These are phyloP conservation scores for Cebus imitator DNA, from an alignment of 2,113 vertebrate genomes.

Conservation along the genomic window DNA sequence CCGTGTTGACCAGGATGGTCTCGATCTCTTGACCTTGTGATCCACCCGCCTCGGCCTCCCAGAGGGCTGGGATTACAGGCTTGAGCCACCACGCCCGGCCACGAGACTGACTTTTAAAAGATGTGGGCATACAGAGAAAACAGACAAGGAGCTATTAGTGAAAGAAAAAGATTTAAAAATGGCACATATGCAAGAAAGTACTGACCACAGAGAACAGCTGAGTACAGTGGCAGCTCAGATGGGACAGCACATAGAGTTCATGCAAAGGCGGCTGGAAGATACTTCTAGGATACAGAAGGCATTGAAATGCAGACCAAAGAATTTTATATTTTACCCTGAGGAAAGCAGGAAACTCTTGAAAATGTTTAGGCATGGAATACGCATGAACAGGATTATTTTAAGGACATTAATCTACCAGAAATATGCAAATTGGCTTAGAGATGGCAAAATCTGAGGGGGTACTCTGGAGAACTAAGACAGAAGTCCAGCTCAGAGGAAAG, in stretches of 20 bases:
- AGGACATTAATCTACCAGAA: background rate
- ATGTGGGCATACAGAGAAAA: background rate
- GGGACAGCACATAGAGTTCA: background rate
- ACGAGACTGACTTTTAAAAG: background rate
- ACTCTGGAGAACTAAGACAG: background rate
- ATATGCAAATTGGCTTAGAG: background rate
- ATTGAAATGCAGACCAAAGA: background rate
- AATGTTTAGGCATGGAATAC: background rate
- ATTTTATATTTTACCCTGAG: background rate
- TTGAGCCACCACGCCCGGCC: too few species aligned
- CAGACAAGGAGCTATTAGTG: background rate
- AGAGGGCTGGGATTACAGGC: too few species aligned
- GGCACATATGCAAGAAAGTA: background rate
- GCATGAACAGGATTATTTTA: background rate
- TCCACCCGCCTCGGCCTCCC: too few species aligned
- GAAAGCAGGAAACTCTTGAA: background rate
- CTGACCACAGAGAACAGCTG: background rate
- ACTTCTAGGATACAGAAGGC: background rate
- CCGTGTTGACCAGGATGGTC: too few species aligned
- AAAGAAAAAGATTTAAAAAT: background rate
- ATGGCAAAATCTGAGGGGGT: slow-evolving; percentile 18
- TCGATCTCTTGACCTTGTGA: too few species aligned
- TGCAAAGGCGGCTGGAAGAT: background rate
- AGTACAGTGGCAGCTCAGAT: background rate
- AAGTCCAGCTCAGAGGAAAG: background rate